Base-by-base conservation (phyloP, 1,140 invertebrate species). In the Rhyacophila brunnea region DNA sequence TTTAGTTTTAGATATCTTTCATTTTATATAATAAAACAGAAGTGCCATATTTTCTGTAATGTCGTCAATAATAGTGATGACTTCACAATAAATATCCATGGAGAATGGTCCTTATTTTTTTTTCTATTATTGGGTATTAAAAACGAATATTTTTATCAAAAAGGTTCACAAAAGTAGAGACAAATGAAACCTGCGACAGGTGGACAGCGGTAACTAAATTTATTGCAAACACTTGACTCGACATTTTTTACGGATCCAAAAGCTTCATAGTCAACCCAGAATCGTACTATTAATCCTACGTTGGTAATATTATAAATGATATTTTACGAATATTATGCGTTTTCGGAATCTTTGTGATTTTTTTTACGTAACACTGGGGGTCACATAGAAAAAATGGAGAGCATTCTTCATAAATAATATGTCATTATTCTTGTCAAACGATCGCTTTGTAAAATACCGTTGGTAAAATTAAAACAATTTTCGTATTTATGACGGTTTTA, bases 301-400 rank as follows among this genome's bases (percentile, higher is more conserved):
- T 9, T 9, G 9, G 4, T 28, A 28, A 28, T 28, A 9, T 28
- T 28, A 28, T 28, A 28, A 28, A 28, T 5, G 9, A 28, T 28
- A 28, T 28, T 28, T 28, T 19, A 15, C 2, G 15, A 34, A 48
- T 38, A 7, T 19, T 56, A 38, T 47, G 15, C 38, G 11, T 36
- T 13, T 47, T 32, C 43, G 53, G 20, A 13, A 1, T 6, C 32
- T 56, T 56, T 56, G 43, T 46, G 32, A 35, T 47, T 46, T 38
- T 56, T 56, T 19, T 23, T 28, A 56, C 53, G 53, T 56, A 56
- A 56, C 53, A 56, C 53, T 34, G 18, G 53, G 53, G 53, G 53
- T 56, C 53, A 20, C 6, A 19, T 43, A 14, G 17, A 45, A n/a
- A 40, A 15, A 11, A 40, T 40, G n/a, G 18, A 45, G 6, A 45